Percentiles rank a stretch among this genome's conserved stretches.
phyloP scores from a whole-genome alignment of 1,140 invertebrate genomes.

The Arion vulgaris region DNA sequence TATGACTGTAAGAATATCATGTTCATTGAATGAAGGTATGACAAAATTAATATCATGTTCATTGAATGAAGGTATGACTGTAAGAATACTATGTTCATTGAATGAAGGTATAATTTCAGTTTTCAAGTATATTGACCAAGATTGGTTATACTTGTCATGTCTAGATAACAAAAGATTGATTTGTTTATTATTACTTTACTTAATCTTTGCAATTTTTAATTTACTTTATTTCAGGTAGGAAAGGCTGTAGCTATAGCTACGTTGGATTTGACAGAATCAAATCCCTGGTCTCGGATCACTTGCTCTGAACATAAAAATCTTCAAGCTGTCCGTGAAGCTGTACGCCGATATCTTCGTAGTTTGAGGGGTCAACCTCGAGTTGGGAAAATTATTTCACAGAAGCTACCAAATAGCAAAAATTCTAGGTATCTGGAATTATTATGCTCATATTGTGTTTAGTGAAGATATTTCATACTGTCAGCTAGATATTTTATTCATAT shows the following conservation, averaged over 20 bases:
- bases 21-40: no score
- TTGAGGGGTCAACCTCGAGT: slow-evolving; percentile 60
- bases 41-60: no score
- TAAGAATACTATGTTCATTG: no score
- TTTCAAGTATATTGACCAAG: no score
- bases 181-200: no score
- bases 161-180: no score
- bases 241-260: slow-evolving; percentile 85
- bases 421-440: neutral
- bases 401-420: neutral
- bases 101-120: no score
- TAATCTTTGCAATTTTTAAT: neutral
- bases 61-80: no score
- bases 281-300: slow-evolving; percentile 85
- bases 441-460: neutral
- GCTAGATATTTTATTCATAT: no score
- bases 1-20: no score
- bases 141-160: no score
- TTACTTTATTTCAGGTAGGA: slow-evolving; percentile 79
- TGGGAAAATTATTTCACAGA: slow-evolving; percentile 25
- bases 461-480: no score
- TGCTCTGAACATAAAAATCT: slow-evolving; percentile 85
- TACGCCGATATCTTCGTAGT: slow-evolving; percentile 73
- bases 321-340: slow-evolving; percentile 80
- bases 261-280: slow-evolving; percentile 83